Conservation (phyloP, 2,888 invertebrate genomes). For the Venustoraphidia nigricollis region DNA sequence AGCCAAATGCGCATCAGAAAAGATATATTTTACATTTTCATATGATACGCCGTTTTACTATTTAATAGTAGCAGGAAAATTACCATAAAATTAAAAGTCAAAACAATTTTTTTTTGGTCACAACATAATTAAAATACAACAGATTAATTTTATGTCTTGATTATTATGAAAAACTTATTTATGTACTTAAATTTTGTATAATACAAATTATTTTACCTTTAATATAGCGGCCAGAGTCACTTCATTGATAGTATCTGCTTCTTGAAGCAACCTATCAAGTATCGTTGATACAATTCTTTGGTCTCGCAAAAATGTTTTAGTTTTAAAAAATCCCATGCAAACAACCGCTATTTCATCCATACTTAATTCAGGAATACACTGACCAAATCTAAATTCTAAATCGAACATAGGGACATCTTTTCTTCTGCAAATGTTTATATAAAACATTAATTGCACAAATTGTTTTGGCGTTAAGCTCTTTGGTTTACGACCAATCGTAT, state of each 20-base stretch:
- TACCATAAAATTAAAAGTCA: no score
- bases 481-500: slow-evolving; percentile 28
- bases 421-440: slow-evolving; percentile 41
- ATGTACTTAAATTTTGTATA: neutral
- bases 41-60: no score
- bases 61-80: no score
- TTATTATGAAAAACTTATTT: neutral
- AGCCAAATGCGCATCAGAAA: no score
- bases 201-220: slow-evolving; percentile 27
- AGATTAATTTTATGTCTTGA: no score
- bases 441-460: slow-evolving; percentile 51
- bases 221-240: slow-evolving; percentile 49
- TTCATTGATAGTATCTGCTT: slow-evolving; percentile 39
- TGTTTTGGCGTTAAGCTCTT: slow-evolving; percentile 41
- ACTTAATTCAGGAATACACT: slow-evolving; percentile 36
- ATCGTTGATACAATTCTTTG: slow-evolving; percentile 29
- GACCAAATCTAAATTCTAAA: slow-evolving; percentile 39
- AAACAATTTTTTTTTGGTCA: no score
- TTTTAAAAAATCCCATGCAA: slow-evolving; percentile 66
- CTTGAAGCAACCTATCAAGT: slow-evolving; percentile 29
- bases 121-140: no score
- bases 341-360: slow-evolving; percentile 54
- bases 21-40: no score
- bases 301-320: slow-evolving; percentile 42
- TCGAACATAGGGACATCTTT: slow-evolving; percentile 44